Conservation (phyloP, 2,888 invertebrate species). For the Thecocarcelia acutangulata region DNA sequence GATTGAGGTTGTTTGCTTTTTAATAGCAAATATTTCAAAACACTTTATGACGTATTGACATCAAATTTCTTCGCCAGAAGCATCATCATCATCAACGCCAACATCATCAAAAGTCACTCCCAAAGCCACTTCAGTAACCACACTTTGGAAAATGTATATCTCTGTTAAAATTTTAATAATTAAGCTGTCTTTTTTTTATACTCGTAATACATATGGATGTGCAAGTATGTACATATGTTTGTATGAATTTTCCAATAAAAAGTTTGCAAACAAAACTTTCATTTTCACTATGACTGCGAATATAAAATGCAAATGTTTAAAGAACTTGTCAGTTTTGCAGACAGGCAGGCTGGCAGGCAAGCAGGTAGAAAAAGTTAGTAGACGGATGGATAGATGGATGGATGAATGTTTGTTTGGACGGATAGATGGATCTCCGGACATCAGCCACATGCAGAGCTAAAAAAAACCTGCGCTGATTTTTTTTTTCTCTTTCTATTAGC, state of each 20-base stretch:
- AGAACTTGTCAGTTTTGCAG: constrained; percentile 51
- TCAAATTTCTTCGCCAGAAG: constrained; percentile 59
- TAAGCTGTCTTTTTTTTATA: no score
- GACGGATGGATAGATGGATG: constrained; percentile 7
- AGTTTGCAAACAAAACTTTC: constrained; percentile 53
- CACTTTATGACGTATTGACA: constrained; percentile 46
- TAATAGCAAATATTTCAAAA: constrained; percentile 16
- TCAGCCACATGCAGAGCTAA: no score
- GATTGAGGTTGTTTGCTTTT: not conserved
- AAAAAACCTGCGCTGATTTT: no score
- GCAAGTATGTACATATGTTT: no score
- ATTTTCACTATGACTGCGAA: constrained; percentile 49
- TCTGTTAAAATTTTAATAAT: constrained; percentile 48
- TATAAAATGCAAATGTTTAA: constrained; percentile 50
- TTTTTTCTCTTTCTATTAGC: no score
- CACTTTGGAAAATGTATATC: constrained; percentile 32
- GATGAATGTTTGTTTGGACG: no score
- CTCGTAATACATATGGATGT: not conserved
- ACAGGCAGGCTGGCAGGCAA: constrained; percentile 2
- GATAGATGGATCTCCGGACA: no score
- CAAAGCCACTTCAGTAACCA: constrained; percentile 2
- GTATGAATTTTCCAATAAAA: constrained; percentile 8
- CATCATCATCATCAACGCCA: constrained; percentile 20
- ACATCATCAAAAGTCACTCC: constrained; percentile 4
- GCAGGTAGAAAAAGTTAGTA: constrained; percentile 20